Evolutionary conservation across 1,140 invertebrate species (phyloP).

Genomic region (Nixonia krombeini): DNA sequence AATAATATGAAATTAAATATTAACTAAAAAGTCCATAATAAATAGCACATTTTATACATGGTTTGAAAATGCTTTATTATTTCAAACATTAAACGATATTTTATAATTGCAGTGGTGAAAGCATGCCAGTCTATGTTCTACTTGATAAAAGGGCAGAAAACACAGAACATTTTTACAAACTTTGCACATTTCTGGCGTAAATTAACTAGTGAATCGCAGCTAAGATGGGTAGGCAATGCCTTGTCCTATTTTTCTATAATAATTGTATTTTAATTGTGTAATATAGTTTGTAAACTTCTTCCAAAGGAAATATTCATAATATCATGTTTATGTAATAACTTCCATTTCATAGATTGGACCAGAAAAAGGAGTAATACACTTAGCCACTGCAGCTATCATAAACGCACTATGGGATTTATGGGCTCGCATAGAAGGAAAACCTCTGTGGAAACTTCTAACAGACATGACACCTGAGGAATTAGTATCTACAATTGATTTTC

Average conservation of each 20-base stretch:
- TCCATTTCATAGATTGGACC: constrained; percentile 86
- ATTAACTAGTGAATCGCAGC: constrained; percentile 88
- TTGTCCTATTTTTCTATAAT: neutral
- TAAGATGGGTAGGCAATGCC: constrained; percentile 84
- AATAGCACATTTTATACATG: no score
- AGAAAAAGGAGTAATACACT: constrained; percentile 91
- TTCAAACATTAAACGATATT: constrained; percentile 1
- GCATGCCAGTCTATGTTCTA: constrained; percentile 80
- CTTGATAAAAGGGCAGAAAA: constrained; percentile 78
- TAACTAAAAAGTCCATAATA: neutral
- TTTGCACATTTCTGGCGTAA: constrained; percentile 85
- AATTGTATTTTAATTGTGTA: no score
- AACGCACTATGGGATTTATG: constrained; percentile 95
- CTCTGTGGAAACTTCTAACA: constrained; percentile 86
- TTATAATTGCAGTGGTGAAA: constrained; percentile 75
- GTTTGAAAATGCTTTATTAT: no score
- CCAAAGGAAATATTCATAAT: no score
- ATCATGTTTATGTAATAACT: no score
- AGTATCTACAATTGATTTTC: constrained; percentile 89
- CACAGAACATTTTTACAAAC: constrained; percentile 80
- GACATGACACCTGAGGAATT: constrained; percentile 88
- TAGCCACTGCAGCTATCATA: constrained; percentile 89
- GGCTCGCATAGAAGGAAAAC: constrained; percentile 87
- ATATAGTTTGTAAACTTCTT: no score
- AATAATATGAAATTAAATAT: neutral